Evolutionary conservation across 2,113 vertebrate genomes (phyloP).

Genomic region (Cyphomyrus discorhynchus): DNA sequence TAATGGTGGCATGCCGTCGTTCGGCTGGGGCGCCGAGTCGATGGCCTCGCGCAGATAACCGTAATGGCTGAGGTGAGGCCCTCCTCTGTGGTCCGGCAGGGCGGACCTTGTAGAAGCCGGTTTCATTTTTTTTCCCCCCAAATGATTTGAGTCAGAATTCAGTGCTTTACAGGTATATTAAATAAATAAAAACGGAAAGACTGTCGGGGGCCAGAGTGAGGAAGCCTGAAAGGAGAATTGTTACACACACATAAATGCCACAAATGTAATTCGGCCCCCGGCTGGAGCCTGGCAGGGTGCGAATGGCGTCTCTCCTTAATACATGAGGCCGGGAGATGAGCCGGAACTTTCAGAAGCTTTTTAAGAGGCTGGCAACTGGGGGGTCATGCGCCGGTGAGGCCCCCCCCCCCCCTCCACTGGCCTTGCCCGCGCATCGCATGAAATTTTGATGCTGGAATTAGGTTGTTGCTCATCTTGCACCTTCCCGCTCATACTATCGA

Average conservation of each 20-base stretch:
- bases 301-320: constrained; percentile 32
- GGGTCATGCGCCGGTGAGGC: constrained; percentile 58
- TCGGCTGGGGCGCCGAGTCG: background rate
- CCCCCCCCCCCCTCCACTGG: constrained; percentile 54
- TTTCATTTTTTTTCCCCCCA: constrained; percentile 27
- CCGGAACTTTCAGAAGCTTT: constrained; percentile 51
- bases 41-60: background rate
- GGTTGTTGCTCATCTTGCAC: constrained; percentile 96
- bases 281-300: constrained; percentile 57
- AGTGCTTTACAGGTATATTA: constrained; percentile 46
- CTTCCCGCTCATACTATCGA: constrained; percentile 93
- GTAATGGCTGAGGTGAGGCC: background rate
- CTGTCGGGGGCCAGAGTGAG: constrained; percentile 28
- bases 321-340: constrained; percentile 23
- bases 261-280: constrained; percentile 62
- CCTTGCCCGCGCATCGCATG: constrained; percentile 67
- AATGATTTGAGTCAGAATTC: constrained; percentile 36
- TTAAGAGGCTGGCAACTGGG: constrained; percentile 57
- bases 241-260: constrained; percentile 53
- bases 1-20: background rate
- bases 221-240: constrained; percentile 47
- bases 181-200: constrained; percentile 62
- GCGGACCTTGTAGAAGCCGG: background rate
- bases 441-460: constrained; percentile 97
- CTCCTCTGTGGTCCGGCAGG: background rate